Conservation (phyloP, 2,113 vertebrate species). For the Notothenia rossii region DNA sequence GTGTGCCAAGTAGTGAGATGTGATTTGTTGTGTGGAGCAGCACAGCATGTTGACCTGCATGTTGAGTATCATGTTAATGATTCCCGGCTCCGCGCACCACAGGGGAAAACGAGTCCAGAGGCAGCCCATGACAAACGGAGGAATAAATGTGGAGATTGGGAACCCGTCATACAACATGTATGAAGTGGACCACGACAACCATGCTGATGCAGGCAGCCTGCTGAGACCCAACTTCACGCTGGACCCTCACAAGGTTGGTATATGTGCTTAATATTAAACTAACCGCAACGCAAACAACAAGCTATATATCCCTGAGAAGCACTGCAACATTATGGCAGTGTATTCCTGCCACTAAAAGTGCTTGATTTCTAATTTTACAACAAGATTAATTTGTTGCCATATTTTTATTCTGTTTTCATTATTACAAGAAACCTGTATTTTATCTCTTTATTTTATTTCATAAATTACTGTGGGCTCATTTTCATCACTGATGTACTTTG, state of each 20-base stretch:
- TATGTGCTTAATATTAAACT: background rate
- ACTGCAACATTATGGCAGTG: background rate
- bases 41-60: conserved; percentile 27
- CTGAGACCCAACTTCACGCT: conserved; percentile 94
- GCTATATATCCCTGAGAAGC: too few relatives aligned
- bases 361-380: background rate
- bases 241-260: conserved; percentile 93
- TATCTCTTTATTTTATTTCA: background rate
- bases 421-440: background rate
- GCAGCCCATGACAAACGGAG: conserved; percentile 97
- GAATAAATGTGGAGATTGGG: conserved; percentile 97
- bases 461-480: background rate
- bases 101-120: conserved; percentile 97
- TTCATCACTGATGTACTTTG: too few relatives aligned
- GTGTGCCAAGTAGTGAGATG: background rate
- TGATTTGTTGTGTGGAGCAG: conserved; percentile 26
- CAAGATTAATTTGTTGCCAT: background rate
- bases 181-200: conserved; percentile 97
- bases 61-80: conserved; percentile 45
- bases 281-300: background rate
- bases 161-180: conserved; percentile 99
- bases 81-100: conserved; percentile 27
- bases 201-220: conserved; percentile 89
- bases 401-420: background rate
- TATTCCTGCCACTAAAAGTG: background rate